A percentile compares a stretch with the other conserved stretches of the same genome.
Evolutionary conservation across 2,888 invertebrate species (phyloP).

Genomic region (Nemotelus pantherinus): DNA sequence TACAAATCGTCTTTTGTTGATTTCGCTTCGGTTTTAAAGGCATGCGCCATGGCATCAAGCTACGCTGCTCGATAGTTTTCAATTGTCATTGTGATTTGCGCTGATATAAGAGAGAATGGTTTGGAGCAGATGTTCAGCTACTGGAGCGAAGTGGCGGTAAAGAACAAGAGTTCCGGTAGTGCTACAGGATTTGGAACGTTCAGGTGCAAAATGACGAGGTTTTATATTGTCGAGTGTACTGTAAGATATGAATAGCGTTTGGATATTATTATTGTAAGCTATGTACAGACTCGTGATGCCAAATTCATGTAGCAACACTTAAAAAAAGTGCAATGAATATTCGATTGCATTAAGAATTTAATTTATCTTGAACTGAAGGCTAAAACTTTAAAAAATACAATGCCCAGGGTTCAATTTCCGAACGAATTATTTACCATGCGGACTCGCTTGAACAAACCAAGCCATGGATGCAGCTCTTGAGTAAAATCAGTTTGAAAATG

Average conservation of each 20-base stretch:
- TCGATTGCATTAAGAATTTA: too few species aligned
- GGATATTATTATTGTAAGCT: too few species aligned
- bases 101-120: slow-evolving; percentile 33
- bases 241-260: neutral
- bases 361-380: too few species aligned
- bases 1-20: slow-evolving; percentile 50
- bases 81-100: slow-evolving; percentile 41
- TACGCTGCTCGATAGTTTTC: slow-evolving; percentile 18
- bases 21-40: slow-evolving; percentile 43
- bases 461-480: too few species aligned
- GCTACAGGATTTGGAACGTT: slow-evolving; percentile 31
- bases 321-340: too few species aligned
- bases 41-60: slow-evolving; percentile 37
- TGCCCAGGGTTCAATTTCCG: too few species aligned
- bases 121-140: slow-evolving; percentile 44
- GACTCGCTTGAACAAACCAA: too few species aligned
- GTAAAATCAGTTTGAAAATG: too few species aligned
- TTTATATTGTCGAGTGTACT: neutral
- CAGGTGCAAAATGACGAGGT: slow-evolving; percentile 13
- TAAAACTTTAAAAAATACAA: too few species aligned
- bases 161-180: slow-evolving; percentile 42
- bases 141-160: neutral
- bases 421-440: too few species aligned
- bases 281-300: too few species aligned
- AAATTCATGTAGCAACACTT: too few species aligned